Conservation (phyloP, 2,113 vertebrate genomes). For the Hippocampus mohnikei region DNA sequence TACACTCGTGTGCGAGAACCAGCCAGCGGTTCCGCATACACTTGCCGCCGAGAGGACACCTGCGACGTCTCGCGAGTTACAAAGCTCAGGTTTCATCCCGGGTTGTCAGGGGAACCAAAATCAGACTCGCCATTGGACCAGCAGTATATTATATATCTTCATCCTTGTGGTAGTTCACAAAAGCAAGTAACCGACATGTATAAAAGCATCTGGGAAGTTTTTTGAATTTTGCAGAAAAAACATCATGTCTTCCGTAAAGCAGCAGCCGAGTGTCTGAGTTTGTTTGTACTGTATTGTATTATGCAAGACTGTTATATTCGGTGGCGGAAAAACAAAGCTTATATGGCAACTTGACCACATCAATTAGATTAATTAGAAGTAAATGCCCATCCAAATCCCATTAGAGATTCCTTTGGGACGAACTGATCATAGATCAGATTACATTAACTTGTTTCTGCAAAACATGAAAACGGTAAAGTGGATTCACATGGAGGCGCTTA, state of each 20-base stretch:
- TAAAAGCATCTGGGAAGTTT: not conserved
- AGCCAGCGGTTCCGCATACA: too few relatives aligned
- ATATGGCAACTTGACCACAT: not conserved
- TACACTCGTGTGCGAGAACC: too few relatives aligned
- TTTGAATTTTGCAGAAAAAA: not conserved
- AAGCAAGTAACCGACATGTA: not conserved
- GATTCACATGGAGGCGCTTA: constrained; percentile 36
- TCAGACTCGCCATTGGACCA: too few relatives aligned
- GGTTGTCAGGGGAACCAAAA: too few relatives aligned
- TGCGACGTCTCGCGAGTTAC: too few relatives aligned
- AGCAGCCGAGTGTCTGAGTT: not conserved
- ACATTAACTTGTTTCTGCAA: constrained; percentile 27
- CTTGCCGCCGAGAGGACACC: too few relatives aligned
- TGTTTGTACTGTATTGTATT: not conserved
- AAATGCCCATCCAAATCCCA: not conserved
- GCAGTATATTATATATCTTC: too few relatives aligned
- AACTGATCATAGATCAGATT: constrained; percentile 32
- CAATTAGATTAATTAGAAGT: not conserved
- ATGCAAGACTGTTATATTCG: not conserved
- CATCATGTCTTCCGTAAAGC: not conserved
- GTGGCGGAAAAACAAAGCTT: not conserved
- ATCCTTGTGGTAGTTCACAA: not conserved
- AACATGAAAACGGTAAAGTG: constrained; percentile 14
- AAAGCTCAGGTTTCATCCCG: too few relatives aligned
- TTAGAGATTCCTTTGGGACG: not conserved